phyloP scores from a whole-genome alignment of 2,113 vertebrate genomes.

The Corydoras sp. region DNA sequence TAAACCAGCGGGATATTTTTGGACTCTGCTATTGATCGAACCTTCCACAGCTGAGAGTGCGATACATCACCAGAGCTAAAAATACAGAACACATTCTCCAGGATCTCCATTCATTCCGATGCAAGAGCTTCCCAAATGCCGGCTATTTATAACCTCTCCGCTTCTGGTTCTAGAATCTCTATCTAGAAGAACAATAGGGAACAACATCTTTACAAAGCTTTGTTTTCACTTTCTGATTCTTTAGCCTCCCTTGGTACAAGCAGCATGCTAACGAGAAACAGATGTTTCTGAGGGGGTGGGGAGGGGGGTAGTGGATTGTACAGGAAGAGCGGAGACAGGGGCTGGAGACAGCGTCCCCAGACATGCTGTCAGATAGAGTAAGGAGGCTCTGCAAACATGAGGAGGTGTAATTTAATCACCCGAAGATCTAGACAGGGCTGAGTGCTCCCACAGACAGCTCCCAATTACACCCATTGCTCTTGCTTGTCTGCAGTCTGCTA shows the following conservation, averaged over 20 bases:
- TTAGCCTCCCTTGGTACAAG: conserved; percentile 27
- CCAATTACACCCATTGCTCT: conserved; percentile 18
- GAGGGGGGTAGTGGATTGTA: neutral
- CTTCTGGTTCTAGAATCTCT: conserved; percentile 34
- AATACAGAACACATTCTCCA: too few relatives aligned
- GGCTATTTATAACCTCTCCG: conserved; percentile 23
- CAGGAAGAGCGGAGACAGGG: conserved; percentile 42
- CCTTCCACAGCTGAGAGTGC: too few relatives aligned
- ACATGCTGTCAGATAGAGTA: conserved; percentile 37
- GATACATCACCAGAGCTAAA: too few relatives aligned
- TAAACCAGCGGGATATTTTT: too few relatives aligned
- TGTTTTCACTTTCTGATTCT: conserved; percentile 42
- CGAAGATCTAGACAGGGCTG: conserved; percentile 7
- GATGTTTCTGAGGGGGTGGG: conserved; percentile 44
- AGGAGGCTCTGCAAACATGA: conserved; percentile 26
- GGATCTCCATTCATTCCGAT: neutral
- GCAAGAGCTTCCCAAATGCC: neutral
- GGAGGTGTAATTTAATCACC: conserved; percentile 40
- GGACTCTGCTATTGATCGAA: too few relatives aligned
- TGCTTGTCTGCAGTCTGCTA: conserved; percentile 27
- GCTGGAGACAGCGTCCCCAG: conserved; percentile 34
- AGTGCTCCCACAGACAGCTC: conserved; percentile 1
- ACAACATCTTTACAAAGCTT: conserved; percentile 22
- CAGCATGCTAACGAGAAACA: conserved; percentile 48
- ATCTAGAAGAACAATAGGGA: conserved; percentile 35